phyloP scores from a whole-genome alignment of 2,797 vertebrate species.

The Pantherophis vulpinus region DNA sequence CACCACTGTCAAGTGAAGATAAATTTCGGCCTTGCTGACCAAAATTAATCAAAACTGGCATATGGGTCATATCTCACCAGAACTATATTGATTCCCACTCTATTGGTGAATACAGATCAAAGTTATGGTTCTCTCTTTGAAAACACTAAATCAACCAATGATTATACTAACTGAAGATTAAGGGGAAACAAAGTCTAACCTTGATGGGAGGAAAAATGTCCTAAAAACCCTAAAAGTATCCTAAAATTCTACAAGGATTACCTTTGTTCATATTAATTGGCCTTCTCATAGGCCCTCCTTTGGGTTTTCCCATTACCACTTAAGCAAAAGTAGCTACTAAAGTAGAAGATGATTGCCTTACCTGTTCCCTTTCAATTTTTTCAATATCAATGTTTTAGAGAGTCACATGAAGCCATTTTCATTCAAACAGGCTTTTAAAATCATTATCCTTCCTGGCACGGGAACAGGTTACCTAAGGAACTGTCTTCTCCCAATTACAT shows the following conservation, averaged over 20 bases:
- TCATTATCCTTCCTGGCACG: background rate
- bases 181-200: background rate
- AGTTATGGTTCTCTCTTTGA: background rate
- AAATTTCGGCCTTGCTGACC: background rate
- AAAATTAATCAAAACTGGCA: background rate
- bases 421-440: background rate
- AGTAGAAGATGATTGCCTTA: background rate
- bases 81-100: background rate
- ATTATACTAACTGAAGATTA: background rate
- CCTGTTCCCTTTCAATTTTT: background rate
- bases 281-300: background rate
- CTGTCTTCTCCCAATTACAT: background rate
- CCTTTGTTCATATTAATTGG: background rate
- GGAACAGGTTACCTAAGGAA: background rate
- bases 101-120: background rate
- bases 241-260: background rate
- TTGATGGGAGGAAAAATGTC: background rate
- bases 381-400: background rate
- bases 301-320: background rate
- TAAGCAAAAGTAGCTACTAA: background rate
- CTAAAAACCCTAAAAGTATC: background rate
- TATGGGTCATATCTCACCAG: background rate
- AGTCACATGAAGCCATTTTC: background rate
- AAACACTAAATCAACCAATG: background rate
- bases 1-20: background rate